These are phyloP conservation scores for Gnathonemus longibarbis DNA, from an alignment of 2,113 vertebrate genomes.

Conservation along the genomic window DNA sequence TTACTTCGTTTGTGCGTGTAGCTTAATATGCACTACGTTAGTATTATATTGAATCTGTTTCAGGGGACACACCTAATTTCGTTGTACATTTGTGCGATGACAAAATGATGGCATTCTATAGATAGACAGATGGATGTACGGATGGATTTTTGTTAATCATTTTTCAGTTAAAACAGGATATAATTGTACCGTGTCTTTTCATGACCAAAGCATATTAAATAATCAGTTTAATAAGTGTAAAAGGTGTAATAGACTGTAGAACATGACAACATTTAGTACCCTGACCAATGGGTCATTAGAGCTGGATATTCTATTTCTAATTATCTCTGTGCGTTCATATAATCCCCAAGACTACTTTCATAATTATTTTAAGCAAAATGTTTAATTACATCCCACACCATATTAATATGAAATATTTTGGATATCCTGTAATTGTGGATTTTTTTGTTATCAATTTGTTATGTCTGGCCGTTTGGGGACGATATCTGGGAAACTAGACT, in stretches of 20 bases:
- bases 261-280: background rate
- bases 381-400: background rate
- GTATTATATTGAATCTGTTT: too few relatives aligned
- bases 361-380: slow-evolving; percentile 13
- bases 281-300: background rate
- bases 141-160: background rate
- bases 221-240: background rate
- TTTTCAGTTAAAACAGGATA: background rate
- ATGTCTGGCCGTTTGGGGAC: background rate
- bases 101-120: background rate
- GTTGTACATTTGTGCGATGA: too few relatives aligned
- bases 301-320: slow-evolving; percentile 3
- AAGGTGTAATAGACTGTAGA: background rate
- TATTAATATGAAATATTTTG: slow-evolving; percentile 1
- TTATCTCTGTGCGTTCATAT: background rate
- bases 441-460: background rate
- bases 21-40: too few relatives aligned
- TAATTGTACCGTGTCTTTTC: background rate
- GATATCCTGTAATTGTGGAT: background rate
- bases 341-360: background rate
- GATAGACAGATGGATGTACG: background rate
- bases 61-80: too few relatives aligned
- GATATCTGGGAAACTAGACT: background rate
- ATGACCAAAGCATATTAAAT: slow-evolving; percentile 3
- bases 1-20: too few relatives aligned